Conservation (phyloP, 1,140 invertebrate species). For the Teleopsis dalmanni region DNA sequence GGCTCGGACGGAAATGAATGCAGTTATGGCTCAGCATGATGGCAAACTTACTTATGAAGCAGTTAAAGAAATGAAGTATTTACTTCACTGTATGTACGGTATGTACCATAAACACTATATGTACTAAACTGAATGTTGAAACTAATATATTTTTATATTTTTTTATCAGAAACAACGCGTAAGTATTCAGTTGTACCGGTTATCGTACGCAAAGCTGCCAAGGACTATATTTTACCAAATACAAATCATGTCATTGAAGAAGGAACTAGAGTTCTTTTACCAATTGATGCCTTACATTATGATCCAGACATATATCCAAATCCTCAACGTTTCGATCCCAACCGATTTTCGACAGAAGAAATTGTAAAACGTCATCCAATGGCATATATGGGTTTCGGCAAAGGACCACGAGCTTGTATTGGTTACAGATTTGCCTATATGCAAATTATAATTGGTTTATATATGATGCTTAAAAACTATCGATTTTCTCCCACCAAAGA, state of each 20-base stretch:
- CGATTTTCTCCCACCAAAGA: too few species aligned
- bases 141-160: background rate
- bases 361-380: constrained; percentile 44
- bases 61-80: constrained; percentile 51
- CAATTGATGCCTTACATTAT: constrained; percentile 53
- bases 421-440: constrained; percentile 23
- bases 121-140: background rate
- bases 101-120: constrained; percentile 4
- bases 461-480: constrained; percentile 18
- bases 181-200: constrained; percentile 44
- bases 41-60: constrained; percentile 51
- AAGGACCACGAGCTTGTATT: constrained; percentile 21
- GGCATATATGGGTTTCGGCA: constrained; percentile 59
- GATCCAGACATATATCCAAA: constrained; percentile 50
- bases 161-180: constrained; percentile 45
- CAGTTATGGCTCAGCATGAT: constrained; percentile 44
- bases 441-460: constrained; percentile 16
- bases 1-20: constrained; percentile 45
- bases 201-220: constrained; percentile 23
- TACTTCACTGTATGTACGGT: constrained; percentile 49
- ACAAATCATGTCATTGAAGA: constrained; percentile 29
- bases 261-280: constrained; percentile 39
- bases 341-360: constrained; percentile 50
- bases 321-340: constrained; percentile 53
- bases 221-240: constrained; percentile 32